phyloP scores from a whole-genome alignment of 2,797 vertebrate species.

The Peromyscus melanophrys region DNA sequence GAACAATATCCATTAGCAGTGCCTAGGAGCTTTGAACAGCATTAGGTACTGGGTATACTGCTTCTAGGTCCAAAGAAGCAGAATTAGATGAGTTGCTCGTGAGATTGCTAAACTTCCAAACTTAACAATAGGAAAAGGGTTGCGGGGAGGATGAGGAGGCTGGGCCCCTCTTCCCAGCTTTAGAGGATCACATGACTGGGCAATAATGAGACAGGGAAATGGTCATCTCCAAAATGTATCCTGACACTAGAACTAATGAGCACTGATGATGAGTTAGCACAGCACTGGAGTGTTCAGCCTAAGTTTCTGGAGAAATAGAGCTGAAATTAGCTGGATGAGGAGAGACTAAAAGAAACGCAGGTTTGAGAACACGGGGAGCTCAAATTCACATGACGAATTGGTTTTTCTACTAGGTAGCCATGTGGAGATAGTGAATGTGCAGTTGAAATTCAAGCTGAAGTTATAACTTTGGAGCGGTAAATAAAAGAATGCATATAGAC shows the following conservation, averaged over 20 bases:
- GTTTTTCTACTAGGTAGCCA: conserved; percentile 7
- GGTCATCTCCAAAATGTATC: not conserved
- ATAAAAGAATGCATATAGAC: not conserved
- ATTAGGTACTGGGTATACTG: not conserved
- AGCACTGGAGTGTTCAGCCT: not conserved
- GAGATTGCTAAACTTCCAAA: conserved; percentile 36
- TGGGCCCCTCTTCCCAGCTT: not conserved
- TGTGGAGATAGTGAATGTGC: not conserved
- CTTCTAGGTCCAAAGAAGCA: conserved; percentile 45
- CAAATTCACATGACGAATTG: not conserved
- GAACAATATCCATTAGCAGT: not conserved
- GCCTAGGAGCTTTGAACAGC: not conserved
- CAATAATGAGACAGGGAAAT: not conserved
- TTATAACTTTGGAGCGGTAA: not conserved
- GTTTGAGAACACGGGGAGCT: not conserved
- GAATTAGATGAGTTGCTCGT: not conserved
- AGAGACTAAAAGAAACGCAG: conserved; percentile 18
- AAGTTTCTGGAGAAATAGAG: not conserved
- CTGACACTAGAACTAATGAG: not conserved
- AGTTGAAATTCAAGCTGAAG: not conserved
- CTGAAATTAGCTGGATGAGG: not conserved
- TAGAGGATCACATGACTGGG: not conserved
- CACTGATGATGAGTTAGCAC: not conserved
- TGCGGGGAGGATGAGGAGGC: not conserved
- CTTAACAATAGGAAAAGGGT: not conserved